Evolutionary conservation across 2,113 vertebrate genomes (phyloP).

Genomic region (Gallinago media): DNA sequence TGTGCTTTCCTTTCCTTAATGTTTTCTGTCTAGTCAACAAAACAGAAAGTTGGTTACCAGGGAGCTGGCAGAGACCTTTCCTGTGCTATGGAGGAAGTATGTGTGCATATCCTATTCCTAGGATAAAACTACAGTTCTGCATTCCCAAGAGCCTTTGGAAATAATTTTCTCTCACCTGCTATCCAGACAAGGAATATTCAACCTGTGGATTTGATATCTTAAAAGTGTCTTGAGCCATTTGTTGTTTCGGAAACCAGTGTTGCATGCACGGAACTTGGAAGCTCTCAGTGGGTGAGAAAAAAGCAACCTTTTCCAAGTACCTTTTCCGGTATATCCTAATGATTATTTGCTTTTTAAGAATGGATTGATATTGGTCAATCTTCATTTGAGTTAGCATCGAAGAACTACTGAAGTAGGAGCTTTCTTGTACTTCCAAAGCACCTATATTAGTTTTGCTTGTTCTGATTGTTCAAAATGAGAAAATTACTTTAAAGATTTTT

Average conservation of each 20-base stretch:
- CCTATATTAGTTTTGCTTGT: background rate
- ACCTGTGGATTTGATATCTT: background rate
- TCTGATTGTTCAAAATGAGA: background rate
- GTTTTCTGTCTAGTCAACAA: constrained; percentile 14
- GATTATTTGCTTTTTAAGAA: background rate
- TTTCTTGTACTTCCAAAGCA: background rate
- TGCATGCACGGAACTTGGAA: background rate
- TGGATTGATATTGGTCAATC: background rate
- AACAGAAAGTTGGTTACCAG: constrained; percentile 20
- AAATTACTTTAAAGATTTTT: background rate
- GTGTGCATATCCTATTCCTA: background rate
- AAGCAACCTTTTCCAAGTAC: background rate
- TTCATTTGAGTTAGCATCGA: background rate
- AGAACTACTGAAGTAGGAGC: background rate
- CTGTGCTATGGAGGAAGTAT: background rate
- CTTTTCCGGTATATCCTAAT: background rate
- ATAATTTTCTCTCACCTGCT: background rate
- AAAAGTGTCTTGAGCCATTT: background rate
- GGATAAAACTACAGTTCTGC: background rate
- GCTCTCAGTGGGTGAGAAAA: background rate
- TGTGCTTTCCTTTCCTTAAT: background rate
- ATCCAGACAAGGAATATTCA: background rate
- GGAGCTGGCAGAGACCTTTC: background rate
- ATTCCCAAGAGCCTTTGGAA: background rate
- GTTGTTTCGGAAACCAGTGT: background rate